A percentile compares a stretch with the other conserved stretches of the same genome.
Conservation (phyloP, 1,140 invertebrate species). For the Aphaenogaster floridana region DNA sequence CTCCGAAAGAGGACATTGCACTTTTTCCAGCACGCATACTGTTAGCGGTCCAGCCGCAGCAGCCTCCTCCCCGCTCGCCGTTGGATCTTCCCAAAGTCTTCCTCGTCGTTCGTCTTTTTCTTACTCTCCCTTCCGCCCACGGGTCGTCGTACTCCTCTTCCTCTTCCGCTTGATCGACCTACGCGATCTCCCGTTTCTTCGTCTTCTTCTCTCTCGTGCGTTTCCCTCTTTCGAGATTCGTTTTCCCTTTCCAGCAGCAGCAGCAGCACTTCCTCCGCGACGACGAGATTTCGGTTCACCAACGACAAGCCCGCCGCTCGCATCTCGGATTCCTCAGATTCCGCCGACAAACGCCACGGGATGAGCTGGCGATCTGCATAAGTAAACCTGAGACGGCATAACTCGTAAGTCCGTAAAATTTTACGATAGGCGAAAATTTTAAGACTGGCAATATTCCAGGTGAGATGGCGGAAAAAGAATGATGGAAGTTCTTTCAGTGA, state of each 20-base stretch:
- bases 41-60: conserved; percentile 25
- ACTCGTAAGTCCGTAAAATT: neutral
- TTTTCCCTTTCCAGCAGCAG: neutral
- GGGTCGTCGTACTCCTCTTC: conserved; percentile 3
- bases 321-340: conserved; percentile 33
- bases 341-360: neutral
- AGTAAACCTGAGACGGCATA: conserved; percentile 36
- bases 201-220: conserved; percentile 2
- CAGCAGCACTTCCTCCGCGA: neutral
- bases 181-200: neutral
- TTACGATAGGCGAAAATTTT: conserved; percentile 10
- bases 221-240: conserved; percentile 18
- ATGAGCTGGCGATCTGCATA: conserved; percentile 43
- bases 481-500: neutral
- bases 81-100: conserved; percentile 42
- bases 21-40: conserved; percentile 38
- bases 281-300: conserved; percentile 16
- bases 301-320: conserved; percentile 1
- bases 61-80: conserved; percentile 19
- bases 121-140: neutral
- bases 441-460: neutral
- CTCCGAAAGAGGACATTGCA: conserved; percentile 57
- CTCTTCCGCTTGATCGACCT: conserved; percentile 31
- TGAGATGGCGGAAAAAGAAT: neutral
- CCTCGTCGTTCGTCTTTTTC: neutral